phyloP scores from a whole-genome alignment of 2,888 invertebrate species.

The Oscheius sp. region DNA sequence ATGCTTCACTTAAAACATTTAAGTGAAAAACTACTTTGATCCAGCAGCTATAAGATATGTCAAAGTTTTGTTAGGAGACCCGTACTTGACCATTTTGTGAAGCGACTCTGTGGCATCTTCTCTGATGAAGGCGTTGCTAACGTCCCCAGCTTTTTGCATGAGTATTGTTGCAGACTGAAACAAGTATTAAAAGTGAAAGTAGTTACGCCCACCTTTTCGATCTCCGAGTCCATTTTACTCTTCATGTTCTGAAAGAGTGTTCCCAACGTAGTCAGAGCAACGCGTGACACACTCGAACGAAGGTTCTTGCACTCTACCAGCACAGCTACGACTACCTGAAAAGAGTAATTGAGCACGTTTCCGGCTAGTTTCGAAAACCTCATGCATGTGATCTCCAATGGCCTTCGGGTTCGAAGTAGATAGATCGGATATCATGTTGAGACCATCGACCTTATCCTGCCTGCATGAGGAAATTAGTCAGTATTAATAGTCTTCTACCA shows the following conservation, averaged over 20 bases:
- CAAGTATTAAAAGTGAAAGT: neutral
- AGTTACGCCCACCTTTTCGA: slow-evolving; percentile 54
- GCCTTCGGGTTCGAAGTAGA: slow-evolving; percentile 47
- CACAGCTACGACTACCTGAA: slow-evolving; percentile 52
- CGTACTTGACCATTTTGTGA: slow-evolving; percentile 84
- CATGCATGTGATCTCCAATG: slow-evolving; percentile 52
- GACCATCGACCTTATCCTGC: slow-evolving; percentile 84
- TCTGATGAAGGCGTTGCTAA: slow-evolving; percentile 91
- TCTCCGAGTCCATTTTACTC: slow-evolving; percentile 78
- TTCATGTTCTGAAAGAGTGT: slow-evolving; percentile 81
- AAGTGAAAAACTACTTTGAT: slow-evolving; percentile 50
- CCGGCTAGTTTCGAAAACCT: slow-evolving; percentile 37
- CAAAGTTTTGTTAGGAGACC: slow-evolving; percentile 78
- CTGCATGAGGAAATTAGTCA: slow-evolving; percentile 68
- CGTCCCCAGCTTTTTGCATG: slow-evolving; percentile 78
- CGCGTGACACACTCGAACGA: slow-evolving; percentile 90
- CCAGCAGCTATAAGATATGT: slow-evolving; percentile 74
- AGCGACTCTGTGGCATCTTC: slow-evolving; percentile 88
- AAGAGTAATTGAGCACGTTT: slow-evolving; percentile 4
- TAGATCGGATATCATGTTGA: slow-evolving; percentile 74
- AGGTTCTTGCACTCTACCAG: slow-evolving; percentile 80
- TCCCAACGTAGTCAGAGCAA: slow-evolving; percentile 86
- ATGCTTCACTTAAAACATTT: neutral
- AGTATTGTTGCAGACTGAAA: slow-evolving; percentile 46
- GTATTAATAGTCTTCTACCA: slow-evolving; percentile 40